phyloP scores from a whole-genome alignment of 2,797 vertebrate genomes.

The Lycodopsis pacificus region DNA sequence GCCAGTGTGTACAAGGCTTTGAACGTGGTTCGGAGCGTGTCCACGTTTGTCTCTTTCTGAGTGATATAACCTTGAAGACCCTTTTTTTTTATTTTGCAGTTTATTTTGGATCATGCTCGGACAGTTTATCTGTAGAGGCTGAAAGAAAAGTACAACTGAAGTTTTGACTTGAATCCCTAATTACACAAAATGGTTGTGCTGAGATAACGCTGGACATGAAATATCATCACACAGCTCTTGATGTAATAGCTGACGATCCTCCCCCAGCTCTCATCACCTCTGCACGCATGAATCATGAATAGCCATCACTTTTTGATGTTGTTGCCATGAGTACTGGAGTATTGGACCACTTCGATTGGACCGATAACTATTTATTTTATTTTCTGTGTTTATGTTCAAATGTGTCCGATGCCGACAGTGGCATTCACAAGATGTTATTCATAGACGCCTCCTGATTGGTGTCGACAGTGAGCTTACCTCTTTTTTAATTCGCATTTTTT shows the following conservation, averaged over 20 bases:
- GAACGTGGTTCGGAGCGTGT: conserved; percentile 20
- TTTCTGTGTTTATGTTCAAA: neutral
- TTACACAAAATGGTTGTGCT: conserved; percentile 52
- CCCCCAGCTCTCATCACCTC: conserved; percentile 58
- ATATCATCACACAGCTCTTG: conserved; percentile 50
- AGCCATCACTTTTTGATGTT: conserved; percentile 43
- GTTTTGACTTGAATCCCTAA: neutral
- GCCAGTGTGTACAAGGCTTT: conserved; percentile 38
- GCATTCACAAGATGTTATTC: conserved; percentile 57
- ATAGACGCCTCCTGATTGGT: conserved; percentile 49
- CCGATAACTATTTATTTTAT: conserved; percentile 16
- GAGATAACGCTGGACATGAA: conserved; percentile 52
- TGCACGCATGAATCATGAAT: conserved; percentile 62
- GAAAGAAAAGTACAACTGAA: neutral
- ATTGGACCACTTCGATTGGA: conserved; percentile 11
- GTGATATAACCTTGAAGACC: conserved; percentile 8
- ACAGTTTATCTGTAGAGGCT: neutral
- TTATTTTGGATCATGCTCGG: conserved; percentile 18
- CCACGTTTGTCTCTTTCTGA: conserved; percentile 15
- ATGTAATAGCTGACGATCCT: conserved; percentile 50
- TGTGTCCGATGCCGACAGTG: conserved; percentile 14
- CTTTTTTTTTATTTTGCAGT: neutral
- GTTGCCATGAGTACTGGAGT: conserved; percentile 52
- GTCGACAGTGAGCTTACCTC: conserved; percentile 38
- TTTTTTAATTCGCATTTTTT: conserved; percentile 35